phyloP scores from a whole-genome alignment of 2,797 vertebrate species.

The Gadopsis bispinosus region DNA sequence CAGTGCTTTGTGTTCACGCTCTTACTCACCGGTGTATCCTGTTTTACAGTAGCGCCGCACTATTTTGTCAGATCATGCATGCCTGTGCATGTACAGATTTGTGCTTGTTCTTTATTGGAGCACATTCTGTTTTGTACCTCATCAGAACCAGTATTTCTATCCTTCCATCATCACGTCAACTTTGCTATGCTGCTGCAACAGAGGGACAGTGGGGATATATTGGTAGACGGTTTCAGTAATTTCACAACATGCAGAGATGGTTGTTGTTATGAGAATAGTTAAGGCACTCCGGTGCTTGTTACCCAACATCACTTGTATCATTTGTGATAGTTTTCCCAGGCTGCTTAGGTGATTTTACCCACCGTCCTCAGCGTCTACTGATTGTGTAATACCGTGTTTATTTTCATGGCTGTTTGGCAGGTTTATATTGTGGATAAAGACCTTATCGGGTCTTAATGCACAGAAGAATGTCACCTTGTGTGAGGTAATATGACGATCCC shows the following conservation, averaged over 20 bases:
- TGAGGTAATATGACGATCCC: slow-evolving; percentile 28
- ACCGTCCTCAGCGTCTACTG: slow-evolving; percentile 34
- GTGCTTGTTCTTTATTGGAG: slow-evolving; percentile 34
- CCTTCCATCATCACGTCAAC: slow-evolving; percentile 19
- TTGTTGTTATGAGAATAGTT: slow-evolving; percentile 43
- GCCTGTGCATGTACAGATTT: slow-evolving; percentile 54
- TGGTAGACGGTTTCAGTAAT: slow-evolving; percentile 35
- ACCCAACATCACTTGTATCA: slow-evolving; percentile 40
- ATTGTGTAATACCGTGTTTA: slow-evolving; percentile 33
- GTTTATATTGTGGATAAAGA: slow-evolving; percentile 27
- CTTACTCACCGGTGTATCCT: slow-evolving; percentile 65
- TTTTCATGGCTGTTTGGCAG: slow-evolving; percentile 37
- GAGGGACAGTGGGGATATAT: slow-evolving; percentile 29
- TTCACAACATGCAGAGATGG: slow-evolving; percentile 46
- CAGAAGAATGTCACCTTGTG: slow-evolving; percentile 38
- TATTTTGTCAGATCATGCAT: slow-evolving; percentile 46
- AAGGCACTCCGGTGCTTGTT: slow-evolving; percentile 42
- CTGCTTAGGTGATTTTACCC: slow-evolving; percentile 48
- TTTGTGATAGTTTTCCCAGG: slow-evolving; percentile 43
- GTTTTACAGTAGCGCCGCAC: slow-evolving; percentile 58
- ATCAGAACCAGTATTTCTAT: slow-evolving; percentile 33
- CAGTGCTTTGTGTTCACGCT: slow-evolving; percentile 50
- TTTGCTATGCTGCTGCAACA: slow-evolving; percentile 11
- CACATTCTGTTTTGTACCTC: slow-evolving; percentile 38
- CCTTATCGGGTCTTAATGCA: slow-evolving; percentile 33